phyloP scores from a whole-genome alignment of 2,113 vertebrate genomes.

The Glaucomys volans region DNA sequence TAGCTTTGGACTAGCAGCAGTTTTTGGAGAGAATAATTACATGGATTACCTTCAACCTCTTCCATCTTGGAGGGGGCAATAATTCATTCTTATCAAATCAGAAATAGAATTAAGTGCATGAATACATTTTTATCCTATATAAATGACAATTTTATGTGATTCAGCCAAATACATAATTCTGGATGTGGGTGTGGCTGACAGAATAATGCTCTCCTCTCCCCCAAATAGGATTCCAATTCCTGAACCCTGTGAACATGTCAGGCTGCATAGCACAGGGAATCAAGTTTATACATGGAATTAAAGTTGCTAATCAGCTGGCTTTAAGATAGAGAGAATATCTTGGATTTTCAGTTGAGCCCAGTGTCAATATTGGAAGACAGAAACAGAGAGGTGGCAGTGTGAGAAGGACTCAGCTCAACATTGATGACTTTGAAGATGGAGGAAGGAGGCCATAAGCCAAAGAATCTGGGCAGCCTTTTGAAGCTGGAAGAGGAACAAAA shows the following conservation, averaged over 20 bases:
- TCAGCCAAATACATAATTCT: background rate
- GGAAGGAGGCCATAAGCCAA: background rate
- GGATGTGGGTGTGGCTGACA: background rate
- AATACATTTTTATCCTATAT: background rate
- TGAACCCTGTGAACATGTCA: background rate
- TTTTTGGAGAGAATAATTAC: background rate
- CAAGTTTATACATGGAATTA: background rate
- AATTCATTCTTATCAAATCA: background rate
- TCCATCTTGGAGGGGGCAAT: background rate
- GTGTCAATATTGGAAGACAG: background rate
- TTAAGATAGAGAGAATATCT: background rate
- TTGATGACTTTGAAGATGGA: background rate
- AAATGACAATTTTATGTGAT: background rate
- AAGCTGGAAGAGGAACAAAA: background rate
- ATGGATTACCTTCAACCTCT: background rate
- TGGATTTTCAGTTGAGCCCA: background rate
- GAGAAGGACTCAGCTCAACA: background rate
- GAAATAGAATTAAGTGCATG: background rate
- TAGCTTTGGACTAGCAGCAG: background rate
- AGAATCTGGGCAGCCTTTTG: background rate
- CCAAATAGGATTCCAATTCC: background rate
- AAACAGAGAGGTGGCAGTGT: background rate
- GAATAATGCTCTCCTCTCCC: rapidly evolving
- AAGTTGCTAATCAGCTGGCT: background rate
- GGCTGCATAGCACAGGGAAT: background rate